phyloP scores from a whole-genome alignment of 2,113 vertebrate species.

The Bothrops jararaca region DNA sequence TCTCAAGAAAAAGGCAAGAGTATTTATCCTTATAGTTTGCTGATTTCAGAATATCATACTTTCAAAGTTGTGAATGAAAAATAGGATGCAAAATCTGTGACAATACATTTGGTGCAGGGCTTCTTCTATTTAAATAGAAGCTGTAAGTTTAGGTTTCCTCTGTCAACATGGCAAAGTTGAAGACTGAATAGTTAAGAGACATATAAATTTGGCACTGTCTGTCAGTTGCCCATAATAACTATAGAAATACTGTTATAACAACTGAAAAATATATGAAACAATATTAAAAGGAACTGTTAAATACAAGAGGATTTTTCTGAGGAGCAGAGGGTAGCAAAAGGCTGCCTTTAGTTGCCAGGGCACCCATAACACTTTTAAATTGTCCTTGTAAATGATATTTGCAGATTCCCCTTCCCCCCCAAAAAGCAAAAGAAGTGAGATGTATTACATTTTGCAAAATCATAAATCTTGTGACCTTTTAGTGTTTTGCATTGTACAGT shows the following conservation, averaged over 20 bases:
- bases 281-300: background rate
- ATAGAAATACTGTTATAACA: background rate
- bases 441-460: background rate
- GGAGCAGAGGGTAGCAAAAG: background rate
- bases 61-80: background rate
- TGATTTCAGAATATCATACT: background rate
- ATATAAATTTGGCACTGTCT: background rate
- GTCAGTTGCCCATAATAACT: background rate
- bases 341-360: background rate
- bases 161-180: background rate
- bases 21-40: background rate
- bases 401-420: background rate
- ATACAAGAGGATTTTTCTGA: background rate
- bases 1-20: background rate
- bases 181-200: background rate
- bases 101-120: background rate
- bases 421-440: background rate
- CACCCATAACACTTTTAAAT: background rate
- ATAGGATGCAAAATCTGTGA: background rate
- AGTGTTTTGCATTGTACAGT: background rate
- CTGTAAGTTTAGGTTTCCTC: background rate
- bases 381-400: background rate
- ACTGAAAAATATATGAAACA: background rate
- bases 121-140: background rate
- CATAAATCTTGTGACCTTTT: background rate